Conservation (phyloP, 2,113 vertebrate species). For the Pterocles gutturalis region DNA sequence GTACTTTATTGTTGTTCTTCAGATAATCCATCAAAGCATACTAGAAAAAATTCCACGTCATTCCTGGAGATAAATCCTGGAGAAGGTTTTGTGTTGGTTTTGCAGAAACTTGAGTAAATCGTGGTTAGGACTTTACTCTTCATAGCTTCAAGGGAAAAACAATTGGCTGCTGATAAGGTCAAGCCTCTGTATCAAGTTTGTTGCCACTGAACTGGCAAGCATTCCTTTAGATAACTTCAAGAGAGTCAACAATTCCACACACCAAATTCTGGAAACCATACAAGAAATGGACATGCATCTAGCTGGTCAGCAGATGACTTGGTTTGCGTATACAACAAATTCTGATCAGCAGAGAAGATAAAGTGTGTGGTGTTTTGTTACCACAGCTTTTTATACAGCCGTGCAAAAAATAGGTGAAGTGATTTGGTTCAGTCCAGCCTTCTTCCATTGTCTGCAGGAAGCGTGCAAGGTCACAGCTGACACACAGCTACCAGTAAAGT, state of each 20-base stretch:
- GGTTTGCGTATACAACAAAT: not conserved
- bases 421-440: not conserved
- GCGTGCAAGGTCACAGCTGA: not conserved
- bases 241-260: not conserved
- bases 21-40: not conserved
- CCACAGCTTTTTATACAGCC: not conserved
- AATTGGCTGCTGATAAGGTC: not conserved
- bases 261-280: not conserved
- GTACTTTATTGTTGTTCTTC: not conserved
- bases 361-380: not conserved
- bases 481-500: not conserved
- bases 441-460: not conserved
- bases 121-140: not conserved
- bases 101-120: not conserved
- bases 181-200: not conserved
- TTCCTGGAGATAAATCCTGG: not conserved
- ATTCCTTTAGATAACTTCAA: not conserved
- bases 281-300: fast-evolving
- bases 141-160: not conserved
- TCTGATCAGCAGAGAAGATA: not conserved
- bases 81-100: not conserved
- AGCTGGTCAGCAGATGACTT: not conserved
- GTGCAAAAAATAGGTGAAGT: not conserved
- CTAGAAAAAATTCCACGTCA: not conserved
- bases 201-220: not conserved